These are phyloP conservation scores for Passer domesticus DNA, from an alignment of 2,113 vertebrate genomes.

Conservation along the genomic window DNA sequence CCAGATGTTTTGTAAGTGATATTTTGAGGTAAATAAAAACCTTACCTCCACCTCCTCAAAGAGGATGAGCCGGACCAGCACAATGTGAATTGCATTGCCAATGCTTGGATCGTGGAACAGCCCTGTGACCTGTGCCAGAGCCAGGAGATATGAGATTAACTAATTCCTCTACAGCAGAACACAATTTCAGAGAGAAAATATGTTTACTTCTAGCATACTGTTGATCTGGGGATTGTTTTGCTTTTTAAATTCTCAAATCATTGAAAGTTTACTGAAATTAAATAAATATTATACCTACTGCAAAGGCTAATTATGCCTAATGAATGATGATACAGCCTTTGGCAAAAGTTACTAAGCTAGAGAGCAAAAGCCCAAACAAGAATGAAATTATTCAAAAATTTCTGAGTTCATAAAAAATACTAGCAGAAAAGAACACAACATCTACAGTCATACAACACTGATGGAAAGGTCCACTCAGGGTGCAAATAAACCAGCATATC, in stretches of 20 bases:
- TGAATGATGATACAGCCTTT: neutral
- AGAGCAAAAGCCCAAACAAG: neutral
- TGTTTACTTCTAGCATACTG: neutral
- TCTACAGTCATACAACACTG: neutral
- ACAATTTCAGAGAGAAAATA: neutral
- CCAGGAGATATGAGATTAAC: conserved; percentile 45
- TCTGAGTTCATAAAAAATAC: neutral
- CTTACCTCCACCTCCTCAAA: conserved; percentile 95
- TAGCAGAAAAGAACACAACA: neutral
- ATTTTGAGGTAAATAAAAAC: neutral
- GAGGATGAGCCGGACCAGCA: conserved; percentile 92
- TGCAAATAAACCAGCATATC: neutral
- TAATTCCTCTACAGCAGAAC: neutral
- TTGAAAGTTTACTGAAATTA: neutral
- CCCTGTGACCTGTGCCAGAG: conserved; percentile 85
- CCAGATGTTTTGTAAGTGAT: neutral
- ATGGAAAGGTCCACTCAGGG: neutral
- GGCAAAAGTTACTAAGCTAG: neutral
- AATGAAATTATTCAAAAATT: neutral
- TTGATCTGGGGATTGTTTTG: neutral
- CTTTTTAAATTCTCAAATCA: neutral
- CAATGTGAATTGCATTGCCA: conserved; percentile 93
- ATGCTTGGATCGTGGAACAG: conserved; percentile 95
- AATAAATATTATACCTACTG: neutral
- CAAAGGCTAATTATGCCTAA: neutral